Evolutionary conservation across 2,113 vertebrate genomes (phyloP), one percentile per base, ranked within the genome.

Genomic region (Aspiorhynchus laticeps): DNA sequence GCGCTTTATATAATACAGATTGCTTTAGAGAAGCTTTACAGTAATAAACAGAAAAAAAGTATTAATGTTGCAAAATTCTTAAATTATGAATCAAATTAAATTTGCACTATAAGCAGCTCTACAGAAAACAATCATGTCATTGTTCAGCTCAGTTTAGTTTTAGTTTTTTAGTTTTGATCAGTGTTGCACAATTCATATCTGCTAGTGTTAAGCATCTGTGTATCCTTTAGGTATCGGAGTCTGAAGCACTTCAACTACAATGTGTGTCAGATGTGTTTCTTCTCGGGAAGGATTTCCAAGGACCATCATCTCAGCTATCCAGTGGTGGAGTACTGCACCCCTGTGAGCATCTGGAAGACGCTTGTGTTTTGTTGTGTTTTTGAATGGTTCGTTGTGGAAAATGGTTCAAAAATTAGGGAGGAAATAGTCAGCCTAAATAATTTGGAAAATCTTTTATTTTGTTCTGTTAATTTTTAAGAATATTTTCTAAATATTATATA

Each of bases 211-310:
- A 67, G 76, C 12, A 33, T 56, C 53, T 61, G 33, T 88, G 53
- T 75, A 46, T 80, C 46, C 26, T 43, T 33, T 11, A 97, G 96
- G 87, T 97, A 97, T 89, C 94, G 96, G 76, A 97, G 96, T 89
- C 91, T 97, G 65, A 97, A 96, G 85, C 96, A 97, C 93, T 97
- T 97, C 92, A 97, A 97, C 91, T 97, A 97, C 74, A 96, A 97
- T 0, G 95, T 97, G 86, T 97, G 96, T 87, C 96, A 97, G 90
- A 96, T 94, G 85, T 97, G 96, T 90, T 97, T 97, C 90, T 97
- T 97, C 89, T 97, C 95, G 15, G 96, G 96, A 71, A 94, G 95
- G 80, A 96, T 96, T 76, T 95, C 95, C 41, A 97, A 96, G 88
- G 96, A 96, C 7, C 96, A 96, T 87, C 97, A 96, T 76, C 90